Percentiles rank a stretch among this genome's conserved stretches.
These are phyloP conservation scores for Operophtera brumata DNA, from an alignment of 2,888 invertebrate species.

Conservation along the genomic window DNA sequence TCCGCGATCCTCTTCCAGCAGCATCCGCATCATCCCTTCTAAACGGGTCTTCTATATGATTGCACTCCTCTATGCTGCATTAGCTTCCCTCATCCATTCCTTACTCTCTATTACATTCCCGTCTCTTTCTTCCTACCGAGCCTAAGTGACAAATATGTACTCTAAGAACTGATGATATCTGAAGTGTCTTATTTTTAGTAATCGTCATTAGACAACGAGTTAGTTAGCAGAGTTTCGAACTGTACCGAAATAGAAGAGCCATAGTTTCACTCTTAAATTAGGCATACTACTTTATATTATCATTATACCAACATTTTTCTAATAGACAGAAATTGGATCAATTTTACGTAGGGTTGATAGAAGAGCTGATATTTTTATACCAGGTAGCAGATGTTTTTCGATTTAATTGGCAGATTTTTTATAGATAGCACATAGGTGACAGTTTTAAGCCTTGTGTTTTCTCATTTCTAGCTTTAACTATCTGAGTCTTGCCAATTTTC, in stretches of 20 bases:
- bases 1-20: conserved; percentile 77
- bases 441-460: conserved; percentile 65
- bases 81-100: conserved; percentile 59
- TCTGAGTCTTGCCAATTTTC: conserved; percentile 73
- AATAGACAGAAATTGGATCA: conserved; percentile 56
- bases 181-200: conserved; percentile 79
- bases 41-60: conserved; percentile 35
- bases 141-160: conserved; percentile 55
- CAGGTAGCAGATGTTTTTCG: conserved; percentile 73
- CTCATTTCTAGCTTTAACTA: conserved; percentile 68
- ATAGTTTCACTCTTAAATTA: conserved; percentile 60
- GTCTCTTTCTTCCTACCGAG: conserved; percentile 48
- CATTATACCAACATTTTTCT: conserved; percentile 34
- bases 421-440: conserved; percentile 67
- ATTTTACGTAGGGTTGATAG: conserved; percentile 73
- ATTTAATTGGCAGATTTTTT: conserved; percentile 56
- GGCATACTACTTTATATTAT: conserved; percentile 37
- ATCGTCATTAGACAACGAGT: conserved; percentile 73
- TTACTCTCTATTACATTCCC: conserved; percentile 67
- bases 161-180: conserved; percentile 71
- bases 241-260: conserved; percentile 67
- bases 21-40: conserved; percentile 74
- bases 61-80: conserved; percentile 48
- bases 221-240: conserved; percentile 76
- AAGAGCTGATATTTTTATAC: conserved; percentile 72